Percentiles rank a stretch among this genome's conserved stretches.
Evolutionary conservation across 2,113 vertebrate genomes (phyloP).

Genomic region (Cyphomyrus discorhynchus): DNA sequence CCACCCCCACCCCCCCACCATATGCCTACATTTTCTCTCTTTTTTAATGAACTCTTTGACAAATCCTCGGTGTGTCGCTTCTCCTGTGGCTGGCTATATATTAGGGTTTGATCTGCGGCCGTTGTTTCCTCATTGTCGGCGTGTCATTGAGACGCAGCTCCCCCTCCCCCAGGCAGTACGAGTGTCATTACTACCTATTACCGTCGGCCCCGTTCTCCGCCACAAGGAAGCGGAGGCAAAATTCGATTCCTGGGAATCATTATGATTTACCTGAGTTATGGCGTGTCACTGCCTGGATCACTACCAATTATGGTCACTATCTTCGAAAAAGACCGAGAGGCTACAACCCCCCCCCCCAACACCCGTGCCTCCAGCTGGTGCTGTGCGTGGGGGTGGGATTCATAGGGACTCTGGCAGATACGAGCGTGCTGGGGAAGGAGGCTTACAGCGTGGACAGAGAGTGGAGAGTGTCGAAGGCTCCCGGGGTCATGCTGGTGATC

Average conservation of each 20-base stretch:
- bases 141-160: neutral
- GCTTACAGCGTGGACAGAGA: conserved; percentile 93
- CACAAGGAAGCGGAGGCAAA: neutral
- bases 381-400: neutral
- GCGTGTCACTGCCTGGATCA: neutral
- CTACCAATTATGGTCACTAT: neutral
- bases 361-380: neutral
- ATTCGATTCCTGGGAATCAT: neutral
- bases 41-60: neutral
- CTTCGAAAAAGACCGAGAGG: neutral
- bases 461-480: conserved; percentile 89
- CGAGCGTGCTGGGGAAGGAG: neutral
- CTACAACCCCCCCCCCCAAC: neutral
- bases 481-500: conserved; percentile 85
- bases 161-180: too few species aligned
- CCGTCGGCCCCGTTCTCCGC: too few species aligned
- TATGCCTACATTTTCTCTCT: neutral
- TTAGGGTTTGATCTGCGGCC: neutral
- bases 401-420: too few species aligned
- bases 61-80: too few species aligned
- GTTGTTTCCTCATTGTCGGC: neutral
- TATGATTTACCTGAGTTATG: neutral
- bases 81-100: neutral
- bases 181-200: neutral
- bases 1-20: neutral